phyloP scores from a whole-genome alignment of 92 coral and sea anemone genomes.

The Parazoanthus swiftii region DNA sequence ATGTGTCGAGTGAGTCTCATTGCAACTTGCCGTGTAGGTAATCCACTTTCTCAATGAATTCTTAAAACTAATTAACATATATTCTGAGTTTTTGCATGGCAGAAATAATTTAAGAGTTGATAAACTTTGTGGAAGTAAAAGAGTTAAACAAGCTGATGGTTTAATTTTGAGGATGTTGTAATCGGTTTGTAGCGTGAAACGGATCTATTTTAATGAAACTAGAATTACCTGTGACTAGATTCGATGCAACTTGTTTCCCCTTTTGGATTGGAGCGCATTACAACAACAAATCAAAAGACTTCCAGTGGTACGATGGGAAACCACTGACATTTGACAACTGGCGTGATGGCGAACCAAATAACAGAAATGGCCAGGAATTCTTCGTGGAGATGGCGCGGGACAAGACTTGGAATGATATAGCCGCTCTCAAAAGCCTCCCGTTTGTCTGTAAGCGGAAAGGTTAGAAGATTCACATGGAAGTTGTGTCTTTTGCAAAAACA shows the following conservation, averaged over 20 bases:
- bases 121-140: too few relatives aligned
- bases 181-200: too few relatives aligned
- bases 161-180: too few relatives aligned
- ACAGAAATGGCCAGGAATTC: constrained; percentile 26
- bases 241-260: not conserved
- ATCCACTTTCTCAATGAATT: too few relatives aligned
- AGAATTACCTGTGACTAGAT: not conserved
- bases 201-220: not conserved
- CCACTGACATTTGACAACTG: constrained; percentile 29
- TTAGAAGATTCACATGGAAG: not conserved
- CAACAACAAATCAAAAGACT: constrained; percentile 9
- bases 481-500: not conserved
- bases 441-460: constrained; percentile 34
- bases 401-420: constrained; percentile 29
- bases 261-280: constrained; percentile 36
- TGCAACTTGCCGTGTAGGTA: too few relatives aligned
- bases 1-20: too few relatives aligned
- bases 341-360: constrained; percentile 26
- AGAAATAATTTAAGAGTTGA: too few relatives aligned
- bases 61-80: too few relatives aligned
- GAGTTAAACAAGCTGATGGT: too few relatives aligned
- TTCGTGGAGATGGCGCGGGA: constrained; percentile 39
- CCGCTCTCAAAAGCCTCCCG: constrained; percentile 14
- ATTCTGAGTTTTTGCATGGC: too few relatives aligned
- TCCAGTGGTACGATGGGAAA: constrained; percentile 33